Evolutionary conservation across 2,113 vertebrate species (phyloP).

Genomic region (Trinectes maculatus): DNA sequence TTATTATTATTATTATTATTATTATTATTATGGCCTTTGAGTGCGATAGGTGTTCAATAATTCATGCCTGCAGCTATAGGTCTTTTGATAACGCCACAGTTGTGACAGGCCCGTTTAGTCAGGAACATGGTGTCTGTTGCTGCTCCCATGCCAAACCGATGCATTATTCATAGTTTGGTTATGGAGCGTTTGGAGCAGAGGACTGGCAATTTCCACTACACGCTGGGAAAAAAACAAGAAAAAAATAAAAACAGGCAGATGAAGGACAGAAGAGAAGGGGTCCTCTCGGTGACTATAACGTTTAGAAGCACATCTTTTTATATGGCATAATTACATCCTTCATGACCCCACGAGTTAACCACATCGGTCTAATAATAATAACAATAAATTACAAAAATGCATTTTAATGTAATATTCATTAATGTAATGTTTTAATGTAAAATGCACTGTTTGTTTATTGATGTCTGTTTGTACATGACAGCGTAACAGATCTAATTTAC

Average conservation of each 20-base stretch:
- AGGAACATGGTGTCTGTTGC: slow-evolving; percentile 67
- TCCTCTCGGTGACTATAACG: slow-evolving; percentile 26
- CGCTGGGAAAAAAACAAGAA: slow-evolving; percentile 43
- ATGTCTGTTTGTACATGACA: too few species aligned
- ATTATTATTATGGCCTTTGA: slow-evolving; percentile 42
- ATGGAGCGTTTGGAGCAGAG: slow-evolving; percentile 65
- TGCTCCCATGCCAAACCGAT: slow-evolving; percentile 65
- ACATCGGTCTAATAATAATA: slow-evolving; percentile 21
- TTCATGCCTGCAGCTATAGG: slow-evolving; percentile 62
- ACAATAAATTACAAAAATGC: slow-evolving; percentile 38
- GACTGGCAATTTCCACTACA: slow-evolving; percentile 65
- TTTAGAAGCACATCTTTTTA: slow-evolving; percentile 35
- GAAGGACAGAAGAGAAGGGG: slow-evolving; percentile 25
- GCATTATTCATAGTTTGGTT: slow-evolving; percentile 77
- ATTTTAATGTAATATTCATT: slow-evolving; percentile 41
- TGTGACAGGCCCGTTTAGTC: slow-evolving; percentile 78
- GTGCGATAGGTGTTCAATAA: slow-evolving; percentile 58
- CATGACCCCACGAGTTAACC: background rate
- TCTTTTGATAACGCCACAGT: slow-evolving; percentile 74
- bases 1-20: slow-evolving; percentile 37
- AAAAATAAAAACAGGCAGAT: slow-evolving; percentile 40
- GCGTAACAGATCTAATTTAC: too few species aligned
- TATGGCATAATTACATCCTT: slow-evolving; percentile 32
- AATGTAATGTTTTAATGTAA: too few species aligned
- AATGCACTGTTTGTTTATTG: slow-evolving; percentile 13